These are phyloP conservation scores for Caenorhabditis plicata DNA, from an alignment of 2,888 invertebrate species.

Conservation along the genomic window DNA sequence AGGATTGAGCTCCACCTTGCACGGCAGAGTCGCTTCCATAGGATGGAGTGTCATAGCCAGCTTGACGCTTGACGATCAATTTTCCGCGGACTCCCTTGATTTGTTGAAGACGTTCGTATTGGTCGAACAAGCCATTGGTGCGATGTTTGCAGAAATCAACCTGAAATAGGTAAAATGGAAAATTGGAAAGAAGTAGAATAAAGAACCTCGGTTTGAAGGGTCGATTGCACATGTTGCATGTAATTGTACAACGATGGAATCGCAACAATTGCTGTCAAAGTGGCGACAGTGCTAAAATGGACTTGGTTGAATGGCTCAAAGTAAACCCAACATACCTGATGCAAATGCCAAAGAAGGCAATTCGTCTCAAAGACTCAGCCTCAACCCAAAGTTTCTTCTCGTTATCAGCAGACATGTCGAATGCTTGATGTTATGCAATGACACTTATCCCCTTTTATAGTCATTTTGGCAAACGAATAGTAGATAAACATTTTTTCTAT, in stretches of 20 bases:
- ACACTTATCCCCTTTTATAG: no score
- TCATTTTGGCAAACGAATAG: no score
- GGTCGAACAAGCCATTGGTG: conserved; percentile 53
- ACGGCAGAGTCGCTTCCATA: conserved; percentile 35
- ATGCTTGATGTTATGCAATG: no score
- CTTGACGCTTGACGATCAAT: conserved; percentile 50
- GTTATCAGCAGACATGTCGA: conserved; percentile 34
- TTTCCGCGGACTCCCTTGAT: conserved; percentile 55
- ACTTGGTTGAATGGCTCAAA: no score
- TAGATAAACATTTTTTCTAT: no score
- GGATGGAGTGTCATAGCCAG: conserved; percentile 41
- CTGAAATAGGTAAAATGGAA: conserved; percentile 16
- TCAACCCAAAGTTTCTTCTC: conserved; percentile 52
- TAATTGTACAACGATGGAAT: conserved; percentile 65
- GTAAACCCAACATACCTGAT: conserved; percentile 42
- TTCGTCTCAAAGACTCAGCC: conserved; percentile 51
- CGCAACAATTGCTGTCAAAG: conserved; percentile 59
- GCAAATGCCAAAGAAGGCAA: conserved; percentile 57
- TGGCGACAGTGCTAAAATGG: conserved; percentile 60
- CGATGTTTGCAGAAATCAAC: conserved; percentile 59
- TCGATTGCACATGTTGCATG: conserved; percentile 62
- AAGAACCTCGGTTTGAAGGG: conserved; percentile 57
- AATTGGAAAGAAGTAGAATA: neutral
- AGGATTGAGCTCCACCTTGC: conserved; percentile 17
- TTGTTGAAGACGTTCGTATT: conserved; percentile 50